Evolutionary conservation across 2,113 vertebrate genomes (phyloP).

Genomic region (Phrynosoma platyrhinos): DNA sequence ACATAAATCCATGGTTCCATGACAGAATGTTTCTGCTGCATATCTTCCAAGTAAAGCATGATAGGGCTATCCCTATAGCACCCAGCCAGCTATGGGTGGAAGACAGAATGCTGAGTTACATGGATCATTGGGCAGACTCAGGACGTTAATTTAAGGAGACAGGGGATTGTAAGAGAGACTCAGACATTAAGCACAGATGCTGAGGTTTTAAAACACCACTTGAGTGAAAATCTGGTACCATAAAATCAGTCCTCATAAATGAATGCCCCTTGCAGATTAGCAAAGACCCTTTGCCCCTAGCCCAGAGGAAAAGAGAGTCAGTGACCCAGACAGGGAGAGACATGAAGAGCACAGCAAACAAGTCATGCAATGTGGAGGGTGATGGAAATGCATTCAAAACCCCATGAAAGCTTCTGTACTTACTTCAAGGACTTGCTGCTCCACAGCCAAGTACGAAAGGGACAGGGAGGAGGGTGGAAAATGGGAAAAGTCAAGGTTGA

Average conservation of each 20-base stretch:
- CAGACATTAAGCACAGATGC: not conserved
- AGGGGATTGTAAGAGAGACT: slow-evolving; percentile 23
- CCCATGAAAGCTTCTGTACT: slow-evolving; percentile 78
- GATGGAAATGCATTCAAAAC: slow-evolving; percentile 41
- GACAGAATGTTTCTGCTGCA: too few species aligned
- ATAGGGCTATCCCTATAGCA: not conserved
- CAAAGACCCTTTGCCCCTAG: not conserved
- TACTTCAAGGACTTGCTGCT: slow-evolving; percentile 99
- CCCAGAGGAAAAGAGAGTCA: not conserved
- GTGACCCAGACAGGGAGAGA: slow-evolving; percentile 35
- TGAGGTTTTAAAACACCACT: not conserved
- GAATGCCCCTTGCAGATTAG: not conserved
- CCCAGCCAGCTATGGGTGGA: not conserved
- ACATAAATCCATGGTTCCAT: not conserved
- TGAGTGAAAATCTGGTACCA: not conserved
- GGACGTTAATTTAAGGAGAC: not conserved
- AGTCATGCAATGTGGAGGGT: slow-evolving; percentile 60
- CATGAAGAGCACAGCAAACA: slow-evolving; percentile 27
- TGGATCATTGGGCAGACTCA: fast-evolving
- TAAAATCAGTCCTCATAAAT: not conserved
- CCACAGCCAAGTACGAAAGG: slow-evolving; percentile 72
- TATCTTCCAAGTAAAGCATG: not conserved
- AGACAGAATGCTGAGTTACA: too few species aligned
- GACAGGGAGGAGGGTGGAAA: slow-evolving; percentile 58
- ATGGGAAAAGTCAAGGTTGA: slow-evolving; percentile 66